A percentile compares a stretch with the other conserved stretches of the same genome.
These are phyloP conservation scores for Crotophaga sulcirostris DNA, from an alignment of 2,113 vertebrate genomes.

Conservation along the genomic window DNA sequence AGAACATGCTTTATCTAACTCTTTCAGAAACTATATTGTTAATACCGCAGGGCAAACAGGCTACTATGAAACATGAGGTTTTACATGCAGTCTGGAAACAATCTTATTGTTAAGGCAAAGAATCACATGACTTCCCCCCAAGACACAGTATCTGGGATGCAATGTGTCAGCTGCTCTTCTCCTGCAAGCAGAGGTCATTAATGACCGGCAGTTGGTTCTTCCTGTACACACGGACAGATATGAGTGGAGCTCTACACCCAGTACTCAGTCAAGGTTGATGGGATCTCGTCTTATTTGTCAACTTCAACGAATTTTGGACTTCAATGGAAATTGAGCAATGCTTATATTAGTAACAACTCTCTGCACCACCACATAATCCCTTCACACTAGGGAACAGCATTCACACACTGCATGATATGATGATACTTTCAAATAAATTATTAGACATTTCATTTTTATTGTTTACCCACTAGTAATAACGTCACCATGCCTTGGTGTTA, in stretches of 20 bases:
- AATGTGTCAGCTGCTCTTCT: background rate
- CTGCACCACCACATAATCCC: background rate
- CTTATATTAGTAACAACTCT: background rate
- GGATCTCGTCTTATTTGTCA: background rate
- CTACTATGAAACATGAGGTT: background rate
- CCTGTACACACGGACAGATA: background rate
- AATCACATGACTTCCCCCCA: background rate
- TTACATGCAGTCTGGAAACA: background rate
- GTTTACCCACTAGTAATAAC: background rate
- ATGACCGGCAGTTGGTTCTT: conserved; percentile 11
- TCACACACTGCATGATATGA: background rate
- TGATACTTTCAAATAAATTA: background rate
- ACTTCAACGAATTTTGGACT: background rate
- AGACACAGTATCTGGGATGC: background rate
- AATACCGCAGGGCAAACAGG: background rate
- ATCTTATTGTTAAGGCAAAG: background rate
- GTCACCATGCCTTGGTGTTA: background rate
- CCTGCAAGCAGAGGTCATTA: background rate
- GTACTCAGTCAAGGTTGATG: background rate
- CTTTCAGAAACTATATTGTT: background rate
- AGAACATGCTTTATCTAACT: background rate
- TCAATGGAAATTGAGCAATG: background rate
- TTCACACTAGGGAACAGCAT: background rate
- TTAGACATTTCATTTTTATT: background rate
- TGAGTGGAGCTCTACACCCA: background rate